phyloP scores from a whole-genome alignment of 1,140 invertebrate genomes.

The Alviniconcha marisindica region DNA sequence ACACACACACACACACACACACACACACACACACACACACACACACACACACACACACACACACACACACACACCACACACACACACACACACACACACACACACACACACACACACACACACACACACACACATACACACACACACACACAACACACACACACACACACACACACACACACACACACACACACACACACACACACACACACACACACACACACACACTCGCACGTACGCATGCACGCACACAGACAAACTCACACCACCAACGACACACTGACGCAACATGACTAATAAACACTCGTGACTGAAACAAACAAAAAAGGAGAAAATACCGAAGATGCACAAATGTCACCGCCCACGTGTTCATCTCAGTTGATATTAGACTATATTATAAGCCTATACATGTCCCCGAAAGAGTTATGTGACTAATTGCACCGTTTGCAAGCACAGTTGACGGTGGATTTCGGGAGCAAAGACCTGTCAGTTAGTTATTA shows the following conservation, averaged over 20 bases:
- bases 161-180: constrained; percentile 24
- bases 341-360: too few relatives aligned
- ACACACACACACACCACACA: neutral
- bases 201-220: constrained; percentile 27
- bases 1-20: neutral
- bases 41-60: neutral
- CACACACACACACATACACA: neutral
- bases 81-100: neutral
- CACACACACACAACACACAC: neutral
- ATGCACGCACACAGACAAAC: neutral
- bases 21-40: neutral
- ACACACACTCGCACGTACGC: constrained; percentile 18
- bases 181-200: constrained; percentile 27
- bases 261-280: neutral
- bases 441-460: too few relatives aligned
- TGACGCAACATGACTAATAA: too few relatives aligned
- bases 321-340: too few relatives aligned
- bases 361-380: too few relatives aligned
- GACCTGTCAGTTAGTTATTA: too few relatives aligned
- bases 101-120: neutral
- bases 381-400: too few relatives aligned
- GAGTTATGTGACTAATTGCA: too few relatives aligned
- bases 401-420: too few relatives aligned
- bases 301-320: too few relatives aligned
- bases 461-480: too few relatives aligned